A percentile compares a stretch with the other conserved stretches of the same genome.
phyloP scores from a whole-genome alignment of 2,888 invertebrate genomes.

The Ornithoptera priamus region DNA sequence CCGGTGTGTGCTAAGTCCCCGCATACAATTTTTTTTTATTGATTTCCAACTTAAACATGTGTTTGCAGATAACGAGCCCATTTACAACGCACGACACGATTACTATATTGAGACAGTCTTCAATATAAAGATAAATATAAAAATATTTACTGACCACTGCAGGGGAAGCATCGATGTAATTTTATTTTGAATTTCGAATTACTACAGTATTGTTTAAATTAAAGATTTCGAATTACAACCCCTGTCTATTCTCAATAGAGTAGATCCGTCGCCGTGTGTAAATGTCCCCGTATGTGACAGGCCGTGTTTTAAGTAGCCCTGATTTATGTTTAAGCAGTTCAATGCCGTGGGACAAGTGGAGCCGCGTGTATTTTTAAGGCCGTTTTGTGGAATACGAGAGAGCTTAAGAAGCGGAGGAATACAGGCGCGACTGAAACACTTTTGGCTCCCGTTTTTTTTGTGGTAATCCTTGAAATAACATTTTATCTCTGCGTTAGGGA shows the following conservation, averaged over 20 bases:
- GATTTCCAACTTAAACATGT: constrained; percentile 63
- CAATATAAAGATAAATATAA: no score
- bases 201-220: neutral
- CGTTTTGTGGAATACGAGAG: constrained; percentile 43
- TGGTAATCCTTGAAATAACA: constrained; percentile 27
- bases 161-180: no score
- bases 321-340: constrained; percentile 65
- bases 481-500: constrained; percentile 17
- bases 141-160: no score
- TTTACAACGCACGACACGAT: constrained; percentile 47
- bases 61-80: constrained; percentile 59
- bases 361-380: constrained; percentile 44
- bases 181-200: no score
- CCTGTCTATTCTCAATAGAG: no score
- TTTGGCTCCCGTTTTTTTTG: constrained; percentile 20
- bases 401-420: constrained; percentile 35
- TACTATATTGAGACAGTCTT: neutral
- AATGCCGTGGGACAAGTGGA: constrained; percentile 69
- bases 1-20: constrained; percentile 46
- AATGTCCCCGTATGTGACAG: constrained; percentile 35
- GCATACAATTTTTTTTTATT: constrained; percentile 57
- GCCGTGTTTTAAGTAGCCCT: constrained; percentile 66
- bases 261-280: constrained; percentile 7
- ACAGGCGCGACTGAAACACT: constrained; percentile 19
- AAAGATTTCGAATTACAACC: neutral